These are phyloP conservation scores for Hylaeus volcanicus DNA, from an alignment of 1,140 invertebrate genomes.

Conservation along the genomic window DNA sequence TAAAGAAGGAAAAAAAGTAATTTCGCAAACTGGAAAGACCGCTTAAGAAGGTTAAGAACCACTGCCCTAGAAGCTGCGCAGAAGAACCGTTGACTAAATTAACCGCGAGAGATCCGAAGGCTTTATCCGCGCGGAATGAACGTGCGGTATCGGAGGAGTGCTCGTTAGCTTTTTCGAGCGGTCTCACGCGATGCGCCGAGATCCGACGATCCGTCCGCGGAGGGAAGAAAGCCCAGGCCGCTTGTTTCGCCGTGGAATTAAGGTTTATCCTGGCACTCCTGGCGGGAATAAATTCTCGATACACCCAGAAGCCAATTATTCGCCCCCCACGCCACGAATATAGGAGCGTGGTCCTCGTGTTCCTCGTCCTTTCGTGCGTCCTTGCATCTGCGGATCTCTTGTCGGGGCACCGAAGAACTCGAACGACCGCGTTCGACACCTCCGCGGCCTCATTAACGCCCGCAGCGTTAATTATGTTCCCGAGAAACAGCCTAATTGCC, in stretches of 20 bases:
- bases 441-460: constrained; percentile 76
- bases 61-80: neutral
- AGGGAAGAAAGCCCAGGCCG: constrained; percentile 19
- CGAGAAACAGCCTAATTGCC: constrained; percentile 74
- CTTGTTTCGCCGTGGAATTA: constrained; percentile 57
- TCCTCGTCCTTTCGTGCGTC: neutral
- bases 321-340: constrained; percentile 33
- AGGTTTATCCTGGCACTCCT: constrained; percentile 52
- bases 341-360: constrained; percentile 7
- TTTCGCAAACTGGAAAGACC: no score
- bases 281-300: constrained; percentile 54
- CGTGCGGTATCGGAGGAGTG: neutral
- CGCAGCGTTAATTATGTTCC: constrained; percentile 76
- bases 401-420: constrained; percentile 53
- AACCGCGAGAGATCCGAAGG: neutral
- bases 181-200: constrained; percentile 39
- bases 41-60: no score
- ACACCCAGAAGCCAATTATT: constrained; percentile 58
- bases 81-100: neutral
- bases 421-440: constrained; percentile 71
- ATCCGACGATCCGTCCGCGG: constrained; percentile 36
- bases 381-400: constrained; percentile 26
- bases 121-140: constrained; percentile 4
- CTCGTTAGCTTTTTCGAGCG: constrained; percentile 44
- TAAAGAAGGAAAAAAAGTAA: no score